phyloP scores from a whole-genome alignment of 2,888 invertebrate species.

The Seira musarum region DNA sequence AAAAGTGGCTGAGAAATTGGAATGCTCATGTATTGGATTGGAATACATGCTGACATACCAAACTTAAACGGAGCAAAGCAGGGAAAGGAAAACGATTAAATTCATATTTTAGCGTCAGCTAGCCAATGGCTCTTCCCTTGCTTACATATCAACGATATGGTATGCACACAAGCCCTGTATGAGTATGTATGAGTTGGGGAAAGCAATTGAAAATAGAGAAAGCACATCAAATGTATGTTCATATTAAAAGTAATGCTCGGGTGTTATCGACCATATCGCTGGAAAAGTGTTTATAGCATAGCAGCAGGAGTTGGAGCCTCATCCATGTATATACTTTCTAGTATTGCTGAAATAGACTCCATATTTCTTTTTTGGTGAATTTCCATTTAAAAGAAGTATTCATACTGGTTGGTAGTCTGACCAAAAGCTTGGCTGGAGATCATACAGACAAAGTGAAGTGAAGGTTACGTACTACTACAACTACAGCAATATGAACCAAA shows the following conservation, averaged over 20 bases:
- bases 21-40: not conserved
- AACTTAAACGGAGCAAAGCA: too few relatives aligned
- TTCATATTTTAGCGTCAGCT: not conserved
- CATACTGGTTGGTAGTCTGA: not conserved
- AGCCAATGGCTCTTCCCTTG: not conserved
- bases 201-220: slow-evolving; percentile 6
- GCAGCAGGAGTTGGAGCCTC: not conserved
- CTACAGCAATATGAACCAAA: too few relatives aligned
- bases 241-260: slow-evolving; percentile 15
- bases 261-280: slow-evolving; percentile 53
- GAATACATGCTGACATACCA: not conserved
- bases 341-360: not conserved
- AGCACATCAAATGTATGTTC: not conserved
- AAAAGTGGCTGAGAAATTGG: not conserved
- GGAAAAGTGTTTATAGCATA: not conserved
- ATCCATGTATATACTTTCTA: not conserved
- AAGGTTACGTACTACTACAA: too few relatives aligned
- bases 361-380: not conserved
- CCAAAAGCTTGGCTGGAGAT: not conserved
- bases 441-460: not conserved
- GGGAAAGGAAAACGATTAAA: not conserved
- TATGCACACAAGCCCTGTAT: slow-evolving; percentile 33
- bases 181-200: slow-evolving; percentile 11
- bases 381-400: not conserved
- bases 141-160: not conserved